Percentiles rank a stretch among this genome's conserved stretches.
phyloP scores from a whole-genome alignment of 37 sponge, comb jelly and placozoan species.

The Lycopodina hypogea region DNA sequence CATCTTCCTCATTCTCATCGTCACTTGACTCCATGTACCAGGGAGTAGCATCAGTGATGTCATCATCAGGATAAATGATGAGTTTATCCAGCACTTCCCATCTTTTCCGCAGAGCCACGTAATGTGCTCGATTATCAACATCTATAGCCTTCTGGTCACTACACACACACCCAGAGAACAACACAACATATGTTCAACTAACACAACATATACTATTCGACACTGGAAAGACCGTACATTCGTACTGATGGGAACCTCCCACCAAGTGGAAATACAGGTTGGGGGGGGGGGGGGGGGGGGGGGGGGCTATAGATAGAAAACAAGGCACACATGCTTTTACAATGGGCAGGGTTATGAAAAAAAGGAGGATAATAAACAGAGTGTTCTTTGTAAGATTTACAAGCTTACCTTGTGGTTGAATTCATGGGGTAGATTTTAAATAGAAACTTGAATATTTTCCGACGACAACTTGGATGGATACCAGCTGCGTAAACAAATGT shows the following conservation, averaged over 20 bases:
- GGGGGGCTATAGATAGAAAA: neutral
- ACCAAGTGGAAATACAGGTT: neutral
- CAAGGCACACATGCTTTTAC: no score
- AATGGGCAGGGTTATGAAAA: no score
- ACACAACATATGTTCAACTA: no score
- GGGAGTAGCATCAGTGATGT: neutral
- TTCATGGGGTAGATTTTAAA: conserved; percentile 72
- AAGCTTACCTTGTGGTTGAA: conserved; percentile 58
- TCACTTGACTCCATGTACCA: conserved; percentile 51
- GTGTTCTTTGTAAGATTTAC: no score
- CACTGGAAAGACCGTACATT: no score
- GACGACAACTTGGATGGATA: conserved; percentile 51
- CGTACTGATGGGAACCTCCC: neutral
- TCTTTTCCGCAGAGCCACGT: conserved; percentile 50
- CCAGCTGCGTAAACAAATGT: conserved; percentile 34
- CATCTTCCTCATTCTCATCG: conserved; percentile 21
- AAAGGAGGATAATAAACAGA: no score
- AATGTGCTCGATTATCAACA: conserved; percentile 61
- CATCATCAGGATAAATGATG: conserved; percentile 28
- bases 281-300: neutral
- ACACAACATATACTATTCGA: no score
- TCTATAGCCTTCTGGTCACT: conserved; percentile 78
- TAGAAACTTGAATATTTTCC: conserved; percentile 74
- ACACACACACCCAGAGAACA: neutral
- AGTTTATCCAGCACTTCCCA: conserved; percentile 67